Evolutionary conservation across 2,797 vertebrate species (phyloP).

Genomic region (Gorsachius magnificus): DNA sequence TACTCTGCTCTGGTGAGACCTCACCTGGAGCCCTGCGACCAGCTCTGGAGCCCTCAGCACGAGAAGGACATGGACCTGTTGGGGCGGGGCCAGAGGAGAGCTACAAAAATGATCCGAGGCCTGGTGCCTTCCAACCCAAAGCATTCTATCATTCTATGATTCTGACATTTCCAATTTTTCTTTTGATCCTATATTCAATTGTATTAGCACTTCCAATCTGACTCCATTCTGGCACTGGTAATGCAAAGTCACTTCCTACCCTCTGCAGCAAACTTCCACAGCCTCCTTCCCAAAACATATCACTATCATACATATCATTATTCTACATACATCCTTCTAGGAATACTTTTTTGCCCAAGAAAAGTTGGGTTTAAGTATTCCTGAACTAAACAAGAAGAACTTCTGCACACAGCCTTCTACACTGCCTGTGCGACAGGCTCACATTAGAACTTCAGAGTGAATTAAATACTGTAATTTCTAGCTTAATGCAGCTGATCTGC

Average conservation of each 20-base stretch:
- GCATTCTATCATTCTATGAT: not conserved
- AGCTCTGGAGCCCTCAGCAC: too few species aligned
- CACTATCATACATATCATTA: not conserved
- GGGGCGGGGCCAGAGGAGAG: too few species aligned
- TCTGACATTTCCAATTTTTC: not conserved
- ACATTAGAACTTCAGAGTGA: constrained; percentile 16
- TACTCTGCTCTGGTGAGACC: too few species aligned
- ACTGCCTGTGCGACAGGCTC: not conserved
- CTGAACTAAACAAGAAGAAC: not conserved
- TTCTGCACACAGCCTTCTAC: not conserved
- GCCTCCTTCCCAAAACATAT: not conserved
- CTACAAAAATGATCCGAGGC: too few species aligned
- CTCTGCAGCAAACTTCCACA: not conserved
- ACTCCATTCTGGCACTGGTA: not conserved
- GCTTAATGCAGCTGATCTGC: constrained; percentile 48
- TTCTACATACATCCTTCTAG: not conserved
- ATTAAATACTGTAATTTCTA: constrained; percentile 50
- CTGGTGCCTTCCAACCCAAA: too few species aligned
- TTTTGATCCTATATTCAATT: not conserved
- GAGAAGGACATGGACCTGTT: too few species aligned
- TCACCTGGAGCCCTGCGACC: too few species aligned
- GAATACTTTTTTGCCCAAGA: not conserved
- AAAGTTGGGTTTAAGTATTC: not conserved
- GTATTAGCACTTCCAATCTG: not conserved
- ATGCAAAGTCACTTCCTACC: not conserved